phyloP scores from a whole-genome alignment of 2,113 vertebrate species.

The Xenopus laevis region DNA sequence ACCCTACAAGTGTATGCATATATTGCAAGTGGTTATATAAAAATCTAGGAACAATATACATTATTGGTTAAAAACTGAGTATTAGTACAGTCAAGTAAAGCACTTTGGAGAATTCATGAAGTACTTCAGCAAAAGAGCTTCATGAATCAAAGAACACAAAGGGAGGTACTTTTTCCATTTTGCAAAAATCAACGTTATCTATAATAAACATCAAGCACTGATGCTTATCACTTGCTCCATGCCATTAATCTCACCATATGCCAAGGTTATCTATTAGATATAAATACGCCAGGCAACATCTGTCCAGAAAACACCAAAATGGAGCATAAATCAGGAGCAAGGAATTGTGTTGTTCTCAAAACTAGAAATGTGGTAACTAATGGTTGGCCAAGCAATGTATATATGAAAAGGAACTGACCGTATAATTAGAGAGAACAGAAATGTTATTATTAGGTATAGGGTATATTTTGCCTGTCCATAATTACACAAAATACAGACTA shows the following conservation, averaged over 20 bases:
- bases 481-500: conserved; percentile 20
- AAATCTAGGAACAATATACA: too few relatives aligned
- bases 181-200: conserved; percentile 19
- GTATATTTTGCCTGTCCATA: conserved; percentile 9
- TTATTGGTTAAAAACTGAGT: too few relatives aligned
- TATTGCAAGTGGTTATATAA: too few relatives aligned
- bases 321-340: neutral
- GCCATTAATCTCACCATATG: conserved; percentile 22
- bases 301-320: conserved; percentile 17
- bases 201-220: conserved; percentile 21
- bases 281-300: conserved; percentile 19
- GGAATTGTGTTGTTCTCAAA: neutral
- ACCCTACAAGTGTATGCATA: too few relatives aligned
- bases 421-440: conserved; percentile 18
- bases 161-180: too few relatives aligned
- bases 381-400: neutral
- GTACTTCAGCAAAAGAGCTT: too few relatives aligned
- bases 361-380: neutral
- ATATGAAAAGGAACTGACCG: neutral
- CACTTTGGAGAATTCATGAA: too few relatives aligned
- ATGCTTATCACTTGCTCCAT: conserved; percentile 24
- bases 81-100: too few relatives aligned
- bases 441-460: conserved; percentile 24
- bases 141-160: too few relatives aligned
- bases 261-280: conserved; percentile 23